Conservation (phyloP, 2,113 vertebrate genomes). For the Alosa alosa region DNA sequence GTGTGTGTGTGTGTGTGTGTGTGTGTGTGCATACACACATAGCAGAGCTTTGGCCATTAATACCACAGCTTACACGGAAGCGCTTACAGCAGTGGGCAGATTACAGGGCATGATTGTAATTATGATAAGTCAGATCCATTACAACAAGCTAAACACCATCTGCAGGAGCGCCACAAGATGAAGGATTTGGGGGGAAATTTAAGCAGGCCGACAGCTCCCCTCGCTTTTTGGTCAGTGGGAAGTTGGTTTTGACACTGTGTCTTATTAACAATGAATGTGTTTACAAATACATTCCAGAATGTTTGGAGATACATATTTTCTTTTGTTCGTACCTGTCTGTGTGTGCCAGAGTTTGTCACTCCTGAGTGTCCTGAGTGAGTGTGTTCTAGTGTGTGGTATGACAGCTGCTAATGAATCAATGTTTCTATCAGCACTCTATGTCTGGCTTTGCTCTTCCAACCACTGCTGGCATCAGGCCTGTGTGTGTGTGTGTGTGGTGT, state of each 20-base stretch:
- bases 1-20: slow-evolving; percentile 45
- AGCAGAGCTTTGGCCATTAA: slow-evolving; percentile 32
- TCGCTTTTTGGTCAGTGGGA: not conserved
- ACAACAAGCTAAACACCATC: slow-evolving; percentile 43
- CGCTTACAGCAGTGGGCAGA: slow-evolving; percentile 49
- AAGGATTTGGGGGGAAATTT: slow-evolving; percentile 41
- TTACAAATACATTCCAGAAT: not conserved
- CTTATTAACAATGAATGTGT: not conserved
- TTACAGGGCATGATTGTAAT: slow-evolving; percentile 58
- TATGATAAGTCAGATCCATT: slow-evolving; percentile 63
- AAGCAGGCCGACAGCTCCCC: not conserved
- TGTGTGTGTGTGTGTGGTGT: not conserved
- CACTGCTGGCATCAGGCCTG: not conserved
- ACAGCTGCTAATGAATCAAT: slow-evolving; percentile 22
- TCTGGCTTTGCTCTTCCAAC: not conserved
- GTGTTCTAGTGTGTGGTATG: not conserved
- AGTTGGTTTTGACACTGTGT: not conserved
- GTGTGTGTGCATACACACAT: slow-evolving; percentile 13
- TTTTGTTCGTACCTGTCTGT: not conserved
- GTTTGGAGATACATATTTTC: not conserved
- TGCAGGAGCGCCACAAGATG: slow-evolving; percentile 48
- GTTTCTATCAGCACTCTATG: slow-evolving; percentile 7
- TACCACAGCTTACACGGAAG: slow-evolving; percentile 34
- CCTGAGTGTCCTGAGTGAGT: not conserved
- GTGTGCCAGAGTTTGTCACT: not conserved